Percentiles rank a stretch among this genome's conserved stretches.
phyloP scores from a whole-genome alignment of 2,797 vertebrate genomes.

The Podargus strigoides region DNA sequence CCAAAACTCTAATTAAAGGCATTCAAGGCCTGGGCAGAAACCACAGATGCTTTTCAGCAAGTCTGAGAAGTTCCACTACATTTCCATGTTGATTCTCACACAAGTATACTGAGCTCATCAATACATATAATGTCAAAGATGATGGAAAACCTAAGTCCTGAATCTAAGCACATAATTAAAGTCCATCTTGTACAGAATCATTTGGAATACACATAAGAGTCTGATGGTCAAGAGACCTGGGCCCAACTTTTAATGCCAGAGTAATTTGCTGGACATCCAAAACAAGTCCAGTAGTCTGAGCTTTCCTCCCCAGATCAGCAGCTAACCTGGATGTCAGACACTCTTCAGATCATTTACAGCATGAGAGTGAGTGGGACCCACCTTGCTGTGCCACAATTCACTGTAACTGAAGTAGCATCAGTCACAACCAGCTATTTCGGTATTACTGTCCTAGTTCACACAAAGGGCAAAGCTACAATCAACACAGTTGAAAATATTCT shows the following conservation, averaged over 20 bases:
- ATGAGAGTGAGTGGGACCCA: not conserved
- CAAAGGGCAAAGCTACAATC: not conserved
- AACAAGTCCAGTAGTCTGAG: not conserved
- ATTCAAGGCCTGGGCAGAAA: not conserved
- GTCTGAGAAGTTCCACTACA: not conserved
- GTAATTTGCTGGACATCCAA: not conserved
- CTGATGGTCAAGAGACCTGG: not conserved
- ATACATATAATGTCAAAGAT: not conserved
- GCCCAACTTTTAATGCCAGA: not conserved
- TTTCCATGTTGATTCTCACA: not conserved
- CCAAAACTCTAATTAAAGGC: not conserved
- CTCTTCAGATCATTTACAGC: not conserved
- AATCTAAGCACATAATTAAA: not conserved
- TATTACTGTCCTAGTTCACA: not conserved
- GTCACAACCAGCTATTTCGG: not conserved
- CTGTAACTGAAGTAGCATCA: not conserved
- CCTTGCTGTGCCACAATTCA: not conserved
- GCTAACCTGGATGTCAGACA: not conserved
- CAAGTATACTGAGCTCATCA: not conserved
- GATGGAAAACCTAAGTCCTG: not conserved
- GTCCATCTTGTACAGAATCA: not conserved
- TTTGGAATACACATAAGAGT: not conserved
- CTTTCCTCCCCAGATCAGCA: not conserved
- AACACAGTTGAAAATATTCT: not conserved
- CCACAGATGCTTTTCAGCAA: not conserved